A percentile compares a stretch with the other conserved stretches of the same genome.
Conservation (phyloP, 1,140 invertebrate species). For the Drosophila neocordata region DNA sequence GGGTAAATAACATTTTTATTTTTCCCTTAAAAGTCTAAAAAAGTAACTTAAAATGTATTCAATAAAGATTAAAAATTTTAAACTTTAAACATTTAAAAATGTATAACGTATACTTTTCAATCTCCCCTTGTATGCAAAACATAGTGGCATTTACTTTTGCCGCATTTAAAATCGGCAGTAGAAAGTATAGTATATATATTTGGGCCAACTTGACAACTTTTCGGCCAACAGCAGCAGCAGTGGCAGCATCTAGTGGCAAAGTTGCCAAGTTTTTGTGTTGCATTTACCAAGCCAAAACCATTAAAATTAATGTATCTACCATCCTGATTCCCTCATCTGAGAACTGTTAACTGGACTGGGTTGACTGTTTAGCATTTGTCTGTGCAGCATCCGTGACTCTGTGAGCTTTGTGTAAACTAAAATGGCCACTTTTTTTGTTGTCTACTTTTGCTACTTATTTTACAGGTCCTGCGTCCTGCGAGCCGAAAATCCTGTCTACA, state of each 20-base stretch:
- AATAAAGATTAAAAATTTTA: too few relatives aligned
- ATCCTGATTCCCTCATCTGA: neutral
- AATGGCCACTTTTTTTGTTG: conserved; percentile 53
- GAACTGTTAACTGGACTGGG: neutral
- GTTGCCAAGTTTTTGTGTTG: conserved; percentile 37
- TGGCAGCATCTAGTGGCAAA: neutral
- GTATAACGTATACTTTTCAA: too few relatives aligned
- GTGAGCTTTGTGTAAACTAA: conserved; percentile 54
- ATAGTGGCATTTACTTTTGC: conserved; percentile 5
- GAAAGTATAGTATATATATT: conserved; percentile 27
- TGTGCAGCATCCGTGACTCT: conserved; percentile 11
- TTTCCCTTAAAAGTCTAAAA: too few relatives aligned
- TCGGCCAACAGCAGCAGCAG: neutral
- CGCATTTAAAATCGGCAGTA: conserved; percentile 1
- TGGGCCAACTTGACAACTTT: conserved; percentile 26
- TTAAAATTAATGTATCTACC: conserved; percentile 34
- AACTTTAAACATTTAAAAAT: too few relatives aligned
- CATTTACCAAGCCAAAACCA: conserved; percentile 18
- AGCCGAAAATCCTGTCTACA: neutral
- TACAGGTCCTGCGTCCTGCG: conserved; percentile 16
- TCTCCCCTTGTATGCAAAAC: conserved; percentile 22
- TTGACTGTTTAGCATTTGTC: neutral
- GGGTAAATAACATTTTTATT: too few relatives aligned
- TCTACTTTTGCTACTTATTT: conserved; percentile 41
- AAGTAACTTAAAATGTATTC: too few relatives aligned